Evolutionary conservation across 1,140 invertebrate genomes (phyloP).

Genomic region (Varroa destructor): DNA sequence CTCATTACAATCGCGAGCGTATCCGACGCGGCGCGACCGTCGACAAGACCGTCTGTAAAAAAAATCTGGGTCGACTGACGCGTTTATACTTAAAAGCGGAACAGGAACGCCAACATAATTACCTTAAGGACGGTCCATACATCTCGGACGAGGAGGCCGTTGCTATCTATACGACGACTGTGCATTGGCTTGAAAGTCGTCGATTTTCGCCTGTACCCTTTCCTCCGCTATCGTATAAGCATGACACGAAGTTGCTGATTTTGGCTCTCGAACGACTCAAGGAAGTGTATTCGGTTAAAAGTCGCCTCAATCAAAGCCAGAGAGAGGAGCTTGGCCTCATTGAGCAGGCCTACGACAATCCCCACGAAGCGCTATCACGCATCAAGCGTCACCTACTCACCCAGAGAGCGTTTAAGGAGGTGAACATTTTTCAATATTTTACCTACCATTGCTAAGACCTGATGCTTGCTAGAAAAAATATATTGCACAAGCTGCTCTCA

Average conservation of each 20-base stretch:
- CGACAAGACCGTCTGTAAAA: constrained; percentile 99
- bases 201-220: constrained; percentile 98
- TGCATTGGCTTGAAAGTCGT: constrained; percentile 96
- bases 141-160: constrained; percentile 98
- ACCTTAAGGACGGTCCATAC: constrained; percentile 97
- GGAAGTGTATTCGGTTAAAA: constrained; percentile 98
- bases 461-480: neutral
- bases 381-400: constrained; percentile 98
- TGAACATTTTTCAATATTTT: constrained; percentile 38
- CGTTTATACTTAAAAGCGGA: constrained; percentile 94
- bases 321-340: constrained; percentile 94
- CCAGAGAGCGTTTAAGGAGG: constrained; percentile 95
- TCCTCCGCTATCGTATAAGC: constrained; percentile 96
- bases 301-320: constrained; percentile 93
- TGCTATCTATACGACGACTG: constrained; percentile 97
- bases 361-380: constrained; percentile 93
- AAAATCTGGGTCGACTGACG: constrained; percentile 92
- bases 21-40: constrained; percentile 84
- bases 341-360: constrained; percentile 99
- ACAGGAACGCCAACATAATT: constrained; percentile 98
- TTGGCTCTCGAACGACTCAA: constrained; percentile 90
- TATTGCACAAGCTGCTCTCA: neutral
- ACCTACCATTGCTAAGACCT: neutral
- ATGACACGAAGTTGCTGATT: constrained; percentile 96
- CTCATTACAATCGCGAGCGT: constrained; percentile 96